phyloP scores from a whole-genome alignment of 2,113 vertebrate genomes.

The Nansenia antarctica region DNA sequence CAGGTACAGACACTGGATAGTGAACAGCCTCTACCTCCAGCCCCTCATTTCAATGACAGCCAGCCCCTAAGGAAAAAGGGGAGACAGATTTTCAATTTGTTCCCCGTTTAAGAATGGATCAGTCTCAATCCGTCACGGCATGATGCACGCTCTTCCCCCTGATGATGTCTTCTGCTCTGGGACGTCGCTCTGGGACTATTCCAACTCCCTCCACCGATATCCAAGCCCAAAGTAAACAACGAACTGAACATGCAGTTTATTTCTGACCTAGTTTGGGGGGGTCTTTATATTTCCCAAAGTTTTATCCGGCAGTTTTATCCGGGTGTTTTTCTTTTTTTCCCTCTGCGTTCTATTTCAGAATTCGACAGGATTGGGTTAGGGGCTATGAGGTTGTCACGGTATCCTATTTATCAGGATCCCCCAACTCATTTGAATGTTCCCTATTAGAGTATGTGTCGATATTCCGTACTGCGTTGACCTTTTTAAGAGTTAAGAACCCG shows the following conservation, averaged over 20 bases:
- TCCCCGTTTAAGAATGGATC: slow-evolving; percentile 73
- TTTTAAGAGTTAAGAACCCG: too few species aligned
- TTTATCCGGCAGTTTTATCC: background rate
- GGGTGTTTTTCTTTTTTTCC: too few species aligned
- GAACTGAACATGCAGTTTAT: slow-evolving; percentile 22
- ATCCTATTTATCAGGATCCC: too few species aligned
- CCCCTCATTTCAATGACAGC: background rate
- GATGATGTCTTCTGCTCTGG: slow-evolving; percentile 6
- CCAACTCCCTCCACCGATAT: slow-evolving; percentile 19
- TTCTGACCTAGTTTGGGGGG: slow-evolving; percentile 32
- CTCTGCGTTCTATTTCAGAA: background rate
- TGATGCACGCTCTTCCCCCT: slow-evolving; percentile 57
- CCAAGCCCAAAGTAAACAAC: slow-evolving; percentile 40
- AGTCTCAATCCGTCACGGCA: slow-evolving; percentile 68
- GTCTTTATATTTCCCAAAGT: background rate
- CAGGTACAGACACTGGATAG: background rate
- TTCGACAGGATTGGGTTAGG: background rate
- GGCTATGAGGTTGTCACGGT: background rate
- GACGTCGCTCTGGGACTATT: slow-evolving; percentile 2
- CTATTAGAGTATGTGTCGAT: too few species aligned
- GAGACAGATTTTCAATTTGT: slow-evolving; percentile 75
- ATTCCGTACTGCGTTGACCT: too few species aligned
- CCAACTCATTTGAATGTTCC: too few species aligned
- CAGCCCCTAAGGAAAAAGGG: slow-evolving; percentile 30
- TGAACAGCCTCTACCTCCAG: too few species aligned